phyloP scores from a whole-genome alignment of 2,888 invertebrate species.

The Drosophila nr. perissopoda region DNA sequence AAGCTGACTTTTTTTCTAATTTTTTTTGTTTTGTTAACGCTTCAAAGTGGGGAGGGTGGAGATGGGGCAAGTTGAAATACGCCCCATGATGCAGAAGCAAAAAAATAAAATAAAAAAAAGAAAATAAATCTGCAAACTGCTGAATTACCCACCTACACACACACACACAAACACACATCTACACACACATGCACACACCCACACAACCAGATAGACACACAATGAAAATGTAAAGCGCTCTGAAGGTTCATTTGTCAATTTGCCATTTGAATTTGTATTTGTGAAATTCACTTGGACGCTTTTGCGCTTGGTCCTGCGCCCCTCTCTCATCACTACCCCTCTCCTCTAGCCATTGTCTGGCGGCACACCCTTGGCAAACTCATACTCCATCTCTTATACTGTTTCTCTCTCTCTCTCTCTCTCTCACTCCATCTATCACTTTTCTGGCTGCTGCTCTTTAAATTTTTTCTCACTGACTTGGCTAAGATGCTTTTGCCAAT shows the following conservation, averaged over 20 bases:
- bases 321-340: neutral
- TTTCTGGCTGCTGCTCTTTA: slow-evolving; percentile 1
- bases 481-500: slow-evolving; percentile 72
- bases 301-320: slow-evolving; percentile 58
- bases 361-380: slow-evolving; percentile 3
- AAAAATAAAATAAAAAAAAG: neutral
- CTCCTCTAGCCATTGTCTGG: slow-evolving; percentile 12
- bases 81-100: slow-evolving; percentile 36
- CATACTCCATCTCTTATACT: slow-evolving; percentile 5
- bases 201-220: slow-evolving; percentile 48
- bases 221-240: slow-evolving; percentile 77
- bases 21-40: slow-evolving; percentile 59
- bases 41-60: slow-evolving; percentile 46
- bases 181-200: slow-evolving; percentile 3
- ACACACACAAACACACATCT: neutral
- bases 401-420: slow-evolving; percentile 1
- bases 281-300: slow-evolving; percentile 79
- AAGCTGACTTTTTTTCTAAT: slow-evolving; percentile 36
- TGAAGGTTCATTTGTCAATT: slow-evolving; percentile 79
- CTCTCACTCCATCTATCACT: neutral
- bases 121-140: slow-evolving; percentile 34
- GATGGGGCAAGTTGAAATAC: slow-evolving; percentile 52
- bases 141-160: slow-evolving; percentile 47
- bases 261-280: slow-evolving; percentile 80
- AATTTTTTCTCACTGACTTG: slow-evolving; percentile 45